Evolutionary conservation across 2,797 vertebrate species (phyloP).

Genomic region (Calcarius lapponicus): DNA sequence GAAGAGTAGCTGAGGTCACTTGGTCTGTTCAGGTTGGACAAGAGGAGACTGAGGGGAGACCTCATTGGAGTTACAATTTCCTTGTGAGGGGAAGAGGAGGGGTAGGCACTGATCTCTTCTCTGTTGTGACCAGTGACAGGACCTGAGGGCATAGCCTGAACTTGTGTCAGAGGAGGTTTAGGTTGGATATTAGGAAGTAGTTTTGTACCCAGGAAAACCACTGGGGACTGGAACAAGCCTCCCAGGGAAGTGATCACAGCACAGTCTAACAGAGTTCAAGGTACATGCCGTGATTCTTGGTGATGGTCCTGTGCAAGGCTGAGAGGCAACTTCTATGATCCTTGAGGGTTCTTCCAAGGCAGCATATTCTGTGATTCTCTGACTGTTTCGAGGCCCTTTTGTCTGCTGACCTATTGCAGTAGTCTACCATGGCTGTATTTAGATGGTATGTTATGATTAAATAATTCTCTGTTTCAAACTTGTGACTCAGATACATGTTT

Average conservation of each 20-base stretch:
- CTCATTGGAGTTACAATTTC: neutral
- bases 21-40: neutral
- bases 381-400: neutral
- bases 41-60: neutral
- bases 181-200: neutral
- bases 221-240: neutral
- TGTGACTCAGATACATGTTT: neutral
- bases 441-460: neutral
- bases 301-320: neutral
- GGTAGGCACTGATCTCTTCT: neutral
- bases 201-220: neutral
- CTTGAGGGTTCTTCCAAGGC: neutral
- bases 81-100: neutral
- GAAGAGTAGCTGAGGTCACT: fast-evolving
- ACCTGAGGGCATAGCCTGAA: neutral
- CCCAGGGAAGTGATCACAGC: no score
- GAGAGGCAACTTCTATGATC: neutral
- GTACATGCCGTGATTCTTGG: no score
- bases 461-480: neutral
- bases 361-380: neutral
- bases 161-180: no score
- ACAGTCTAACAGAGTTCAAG: neutral
- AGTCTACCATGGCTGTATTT: neutral
- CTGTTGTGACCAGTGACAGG: neutral
- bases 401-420: neutral